These are phyloP conservation scores for Choristoneura rosaceana DNA, from an alignment of 2,888 invertebrate genomes.

Conservation along the genomic window DNA sequence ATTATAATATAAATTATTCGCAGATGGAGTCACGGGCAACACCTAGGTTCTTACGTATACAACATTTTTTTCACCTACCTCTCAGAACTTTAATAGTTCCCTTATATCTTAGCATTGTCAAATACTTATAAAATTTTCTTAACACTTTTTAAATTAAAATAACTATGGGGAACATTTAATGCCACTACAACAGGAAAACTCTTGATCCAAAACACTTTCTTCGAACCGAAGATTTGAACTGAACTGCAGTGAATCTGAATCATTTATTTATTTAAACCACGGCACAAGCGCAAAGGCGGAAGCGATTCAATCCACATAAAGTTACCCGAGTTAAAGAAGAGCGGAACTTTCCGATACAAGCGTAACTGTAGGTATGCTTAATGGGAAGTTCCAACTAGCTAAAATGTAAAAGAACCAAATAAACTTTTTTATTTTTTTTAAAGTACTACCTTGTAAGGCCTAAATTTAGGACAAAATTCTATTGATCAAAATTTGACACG, in stretches of 20 bases:
- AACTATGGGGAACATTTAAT: not conserved
- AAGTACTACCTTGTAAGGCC: too few species aligned
- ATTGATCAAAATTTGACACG: too few species aligned
- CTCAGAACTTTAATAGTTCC: conserved; percentile 27
- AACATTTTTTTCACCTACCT: not conserved
- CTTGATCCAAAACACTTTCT: conserved; percentile 24
- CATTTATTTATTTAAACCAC: conserved; percentile 37
- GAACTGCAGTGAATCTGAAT: conserved; percentile 26
- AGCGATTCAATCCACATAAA: not conserved
- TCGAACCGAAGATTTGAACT: conserved; percentile 27
- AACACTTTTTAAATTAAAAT: not conserved
- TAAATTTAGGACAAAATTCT: too few species aligned
- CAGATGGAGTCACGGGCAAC: too few species aligned
- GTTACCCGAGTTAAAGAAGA: too few species aligned
- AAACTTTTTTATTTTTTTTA: too few species aligned
- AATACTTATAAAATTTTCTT: not conserved
- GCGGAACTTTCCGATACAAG: too few species aligned
- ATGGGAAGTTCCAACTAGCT: too few species aligned
- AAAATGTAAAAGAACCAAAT: too few species aligned
- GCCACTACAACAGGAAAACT: not conserved
- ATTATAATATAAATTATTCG: too few species aligned
- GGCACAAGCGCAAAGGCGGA: conserved; percentile 2
- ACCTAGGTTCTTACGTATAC: not conserved
- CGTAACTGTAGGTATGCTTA: too few species aligned
- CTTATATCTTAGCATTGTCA: conserved; percentile 31